Percentiles rank a stretch among this genome's conserved stretches.
Evolutionary conservation across 1,140 invertebrate species (phyloP).

Genomic region (Habropoda laboriosa): DNA sequence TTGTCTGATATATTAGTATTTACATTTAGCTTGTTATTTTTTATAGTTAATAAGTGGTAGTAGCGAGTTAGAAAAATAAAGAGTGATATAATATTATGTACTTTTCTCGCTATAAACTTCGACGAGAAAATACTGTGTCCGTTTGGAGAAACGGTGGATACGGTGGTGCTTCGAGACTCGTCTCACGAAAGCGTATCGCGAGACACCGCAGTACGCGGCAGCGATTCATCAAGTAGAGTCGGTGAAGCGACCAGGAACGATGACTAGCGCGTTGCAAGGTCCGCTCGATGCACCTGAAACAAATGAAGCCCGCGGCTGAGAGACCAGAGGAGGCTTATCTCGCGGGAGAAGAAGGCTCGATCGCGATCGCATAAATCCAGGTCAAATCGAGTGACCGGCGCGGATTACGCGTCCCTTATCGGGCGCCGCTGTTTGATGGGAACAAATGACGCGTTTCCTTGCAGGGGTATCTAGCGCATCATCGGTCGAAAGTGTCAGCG

Average conservation of each 20-base stretch:
- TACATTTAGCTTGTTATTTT: too few relatives aligned
- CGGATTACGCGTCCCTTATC: slow-evolving; percentile 30
- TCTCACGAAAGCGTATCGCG: slow-evolving; percentile 45
- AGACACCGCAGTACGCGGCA: slow-evolving; percentile 15
- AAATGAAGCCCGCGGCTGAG: slow-evolving; percentile 54
- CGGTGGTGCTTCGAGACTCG: slow-evolving; percentile 18
- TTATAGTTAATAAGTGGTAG: too few relatives aligned
- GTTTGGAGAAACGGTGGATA: slow-evolving; percentile 45
- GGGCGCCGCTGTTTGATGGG: slow-evolving; percentile 17
- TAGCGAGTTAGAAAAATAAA: too few relatives aligned
- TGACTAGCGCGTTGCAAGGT: slow-evolving; percentile 58
- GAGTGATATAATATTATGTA: too few relatives aligned
- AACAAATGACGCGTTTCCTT: slow-evolving; percentile 36
- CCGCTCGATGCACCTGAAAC: slow-evolving; percentile 58
- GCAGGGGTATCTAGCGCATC: neutral
- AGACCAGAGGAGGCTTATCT: slow-evolving; percentile 46
- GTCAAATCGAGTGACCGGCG: slow-evolving; percentile 50
- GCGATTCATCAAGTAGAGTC: slow-evolving; percentile 59
- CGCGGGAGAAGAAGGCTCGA: slow-evolving; percentile 39
- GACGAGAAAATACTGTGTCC: too few relatives aligned
- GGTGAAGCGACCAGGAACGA: slow-evolving; percentile 56
- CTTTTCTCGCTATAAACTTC: too few relatives aligned
- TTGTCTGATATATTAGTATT: too few relatives aligned
- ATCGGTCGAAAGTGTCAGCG: slow-evolving; percentile 19
- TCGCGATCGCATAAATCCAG: slow-evolving; percentile 61